Evolutionary conservation across 2,888 invertebrate species (phyloP).

Genomic region (Diplolepis rosae): DNA sequence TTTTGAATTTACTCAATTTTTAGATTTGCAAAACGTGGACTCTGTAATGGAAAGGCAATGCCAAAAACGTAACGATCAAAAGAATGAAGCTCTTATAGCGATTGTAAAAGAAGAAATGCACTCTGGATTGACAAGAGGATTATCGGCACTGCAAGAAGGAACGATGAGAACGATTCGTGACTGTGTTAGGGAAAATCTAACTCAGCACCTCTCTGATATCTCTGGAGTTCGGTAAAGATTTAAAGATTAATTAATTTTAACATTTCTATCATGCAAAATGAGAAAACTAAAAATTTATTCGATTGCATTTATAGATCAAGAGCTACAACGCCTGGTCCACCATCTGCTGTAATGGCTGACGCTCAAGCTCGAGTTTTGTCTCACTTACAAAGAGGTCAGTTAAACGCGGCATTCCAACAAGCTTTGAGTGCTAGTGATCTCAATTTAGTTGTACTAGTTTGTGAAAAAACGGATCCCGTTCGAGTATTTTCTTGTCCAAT

Average conservation of each 20-base stretch:
- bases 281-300: slow-evolving; percentile 44
- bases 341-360: slow-evolving; percentile 70
- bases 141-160: slow-evolving; percentile 63
- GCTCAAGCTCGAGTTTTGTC: slow-evolving; percentile 66
- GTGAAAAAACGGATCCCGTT: slow-evolving; percentile 88
- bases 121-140: slow-evolving; percentile 61
- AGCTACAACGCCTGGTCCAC: slow-evolving; percentile 84
- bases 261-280: background rate
- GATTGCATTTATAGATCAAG: slow-evolving; percentile 81
- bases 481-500: slow-evolving; percentile 79
- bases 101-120: slow-evolving; percentile 66
- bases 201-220: slow-evolving; percentile 68
- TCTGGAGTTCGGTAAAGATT: slow-evolving; percentile 63
- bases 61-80: slow-evolving; percentile 68
- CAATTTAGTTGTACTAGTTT: slow-evolving; percentile 88
- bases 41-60: slow-evolving; percentile 74
- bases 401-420: slow-evolving; percentile 92
- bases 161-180: slow-evolving; percentile 66
- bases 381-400: slow-evolving; percentile 78
- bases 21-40: slow-evolving; percentile 76
- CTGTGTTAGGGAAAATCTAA: slow-evolving; percentile 67
- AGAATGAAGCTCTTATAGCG: slow-evolving; percentile 61
- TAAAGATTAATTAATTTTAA: background rate
- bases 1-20: slow-evolving; percentile 37
- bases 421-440: slow-evolving; percentile 93